A percentile compares a stretch with the other conserved stretches of the same genome.
phyloP scores from a whole-genome alignment of 2,797 vertebrate genomes.

The Arrhamphus sclerolepis region DNA sequence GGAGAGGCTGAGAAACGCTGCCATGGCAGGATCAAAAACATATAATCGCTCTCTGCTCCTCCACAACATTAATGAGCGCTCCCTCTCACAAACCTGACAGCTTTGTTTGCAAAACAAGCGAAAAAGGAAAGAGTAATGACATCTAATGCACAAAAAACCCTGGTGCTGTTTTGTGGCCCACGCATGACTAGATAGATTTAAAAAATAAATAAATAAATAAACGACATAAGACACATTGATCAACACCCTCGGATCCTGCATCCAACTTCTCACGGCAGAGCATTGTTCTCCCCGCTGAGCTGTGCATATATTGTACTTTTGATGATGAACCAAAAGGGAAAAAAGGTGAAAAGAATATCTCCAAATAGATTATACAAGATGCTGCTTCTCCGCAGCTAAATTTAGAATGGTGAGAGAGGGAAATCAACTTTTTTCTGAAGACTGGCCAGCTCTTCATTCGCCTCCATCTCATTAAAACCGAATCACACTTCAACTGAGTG shows the following conservation, averaged over 20 bases:
- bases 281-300: conserved; percentile 17
- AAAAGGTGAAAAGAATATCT: background rate
- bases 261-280: conserved; percentile 13
- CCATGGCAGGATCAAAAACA: conserved; percentile 15
- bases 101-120: conserved; percentile 21
- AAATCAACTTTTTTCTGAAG: conserved; percentile 32
- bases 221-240: conserved; percentile 1
- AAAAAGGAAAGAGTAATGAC: conserved; percentile 8
- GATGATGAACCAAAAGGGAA: conserved; percentile 5
- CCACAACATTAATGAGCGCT: conserved; percentile 45
- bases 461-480: conserved; percentile 65
- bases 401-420: conserved; percentile 41
- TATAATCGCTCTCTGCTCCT: conserved; percentile 34
- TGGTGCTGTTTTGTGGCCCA: too few species aligned
- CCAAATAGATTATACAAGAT: conserved; percentile 8
- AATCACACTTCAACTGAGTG: conserved; percentile 60
- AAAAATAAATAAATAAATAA: conserved; percentile 8
- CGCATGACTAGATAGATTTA: conserved; percentile 1
- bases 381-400: conserved; percentile 28
- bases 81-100: conserved; percentile 26
- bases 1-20: conserved; percentile 18
- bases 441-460: conserved; percentile 52
- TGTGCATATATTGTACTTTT: conserved; percentile 21
- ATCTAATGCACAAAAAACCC: background rate
- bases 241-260: background rate